Percentiles rank a stretch among this genome's conserved stretches.
phyloP scores from a whole-genome alignment of 2,888 invertebrate genomes.

The Drosophila lacicola region DNA sequence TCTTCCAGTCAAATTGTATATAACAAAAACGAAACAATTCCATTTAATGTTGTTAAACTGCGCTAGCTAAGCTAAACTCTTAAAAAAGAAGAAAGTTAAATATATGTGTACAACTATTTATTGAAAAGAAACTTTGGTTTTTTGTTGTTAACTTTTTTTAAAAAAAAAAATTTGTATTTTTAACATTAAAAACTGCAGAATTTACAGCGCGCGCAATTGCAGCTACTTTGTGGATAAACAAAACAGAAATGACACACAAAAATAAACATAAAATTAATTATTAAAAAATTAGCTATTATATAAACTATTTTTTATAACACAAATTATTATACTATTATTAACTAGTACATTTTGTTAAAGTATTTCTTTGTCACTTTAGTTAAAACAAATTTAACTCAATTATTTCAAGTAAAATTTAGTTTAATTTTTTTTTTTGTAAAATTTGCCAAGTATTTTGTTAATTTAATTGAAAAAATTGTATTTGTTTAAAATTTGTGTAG shows the following conservation, averaged over 20 bases:
- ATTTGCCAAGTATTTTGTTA: conserved; percentile 14
- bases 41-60: conserved; percentile 60
- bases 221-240: conserved; percentile 25
- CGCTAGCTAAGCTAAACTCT: conserved; percentile 65
- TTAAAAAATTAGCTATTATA: conserved; percentile 23
- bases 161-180: conserved; percentile 15
- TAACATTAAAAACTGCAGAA: conserved; percentile 14
- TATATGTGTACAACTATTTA: conserved; percentile 79
- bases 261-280: background rate
- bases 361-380: conserved; percentile 16
- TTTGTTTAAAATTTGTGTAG: conserved; percentile 41
- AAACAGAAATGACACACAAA: conserved; percentile 5
- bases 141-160: conserved; percentile 48
- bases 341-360: conserved; percentile 20
- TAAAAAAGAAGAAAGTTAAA: conserved; percentile 62
- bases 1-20: conserved; percentile 28
- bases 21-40: conserved; percentile 13
- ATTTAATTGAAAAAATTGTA: conserved; percentile 24
- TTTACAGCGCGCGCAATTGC: conserved; percentile 35
- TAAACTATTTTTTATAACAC: conserved; percentile 13
- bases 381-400: conserved; percentile 5
- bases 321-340: conserved; percentile 9
- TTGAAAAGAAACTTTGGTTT: conserved; percentile 64
- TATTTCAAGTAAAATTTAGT: conserved; percentile 12
- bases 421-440: background rate